A percentile compares a stretch with the other conserved stretches of the same genome.
Conservation (phyloP, 2,888 invertebrate genomes). For the Trissolcus brochymenae region DNA sequence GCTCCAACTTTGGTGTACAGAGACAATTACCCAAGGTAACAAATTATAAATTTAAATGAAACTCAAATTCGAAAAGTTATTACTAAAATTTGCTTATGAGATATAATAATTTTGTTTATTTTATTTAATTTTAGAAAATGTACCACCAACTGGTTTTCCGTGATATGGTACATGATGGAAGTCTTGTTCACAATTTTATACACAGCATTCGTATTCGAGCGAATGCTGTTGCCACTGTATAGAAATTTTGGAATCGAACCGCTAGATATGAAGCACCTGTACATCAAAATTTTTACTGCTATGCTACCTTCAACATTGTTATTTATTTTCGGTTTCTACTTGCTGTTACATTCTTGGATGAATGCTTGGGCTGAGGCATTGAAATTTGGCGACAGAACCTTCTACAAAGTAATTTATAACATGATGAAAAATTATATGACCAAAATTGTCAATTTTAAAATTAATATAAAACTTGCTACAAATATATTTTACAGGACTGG, state of each 20-base stretch:
- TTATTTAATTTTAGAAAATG: constrained; percentile 79
- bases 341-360: constrained; percentile 92
- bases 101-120: neutral
- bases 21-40: constrained; percentile 88
- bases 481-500: constrained; percentile 84
- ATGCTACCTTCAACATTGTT: constrained; percentile 85
- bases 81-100: neutral
- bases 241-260: constrained; percentile 79
- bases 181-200: constrained; percentile 88
- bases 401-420: constrained; percentile 81
- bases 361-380: constrained; percentile 94
- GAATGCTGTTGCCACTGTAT: constrained; percentile 85
- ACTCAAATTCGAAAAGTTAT: no score
- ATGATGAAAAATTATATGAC: neutral
- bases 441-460: no score
- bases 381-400: constrained; percentile 90
- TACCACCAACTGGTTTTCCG: constrained; percentile 85
- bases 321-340: constrained; percentile 88
- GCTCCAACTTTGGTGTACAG: constrained; percentile 91
- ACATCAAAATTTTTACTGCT: constrained; percentile 83
- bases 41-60: neutral
- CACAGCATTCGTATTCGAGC: constrained; percentile 87
- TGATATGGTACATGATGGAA: constrained; percentile 84
- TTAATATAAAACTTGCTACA: neutral
- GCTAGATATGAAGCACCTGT: constrained; percentile 77